A percentile compares a stretch with the other conserved stretches of the same genome.
phyloP scores from a whole-genome alignment of 2,797 vertebrate species.

The Bufotes viridis region DNA sequence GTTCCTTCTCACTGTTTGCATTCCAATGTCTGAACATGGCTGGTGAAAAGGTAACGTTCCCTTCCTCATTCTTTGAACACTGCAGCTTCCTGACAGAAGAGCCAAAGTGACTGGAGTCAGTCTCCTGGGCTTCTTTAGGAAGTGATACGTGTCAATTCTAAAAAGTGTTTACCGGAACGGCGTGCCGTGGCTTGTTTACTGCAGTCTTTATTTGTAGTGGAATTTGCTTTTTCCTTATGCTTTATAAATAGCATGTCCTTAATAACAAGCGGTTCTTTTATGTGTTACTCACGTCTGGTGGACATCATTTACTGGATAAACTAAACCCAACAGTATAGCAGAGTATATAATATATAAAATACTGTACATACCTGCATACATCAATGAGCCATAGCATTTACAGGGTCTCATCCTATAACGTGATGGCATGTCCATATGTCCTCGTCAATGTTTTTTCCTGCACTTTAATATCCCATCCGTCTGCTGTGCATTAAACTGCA shows the following conservation, averaged over 20 bases:
- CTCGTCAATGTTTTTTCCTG: no score
- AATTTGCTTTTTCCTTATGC: slow-evolving; percentile 40
- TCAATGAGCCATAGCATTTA: no score
- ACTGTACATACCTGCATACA: background rate
- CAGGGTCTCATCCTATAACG: no score
- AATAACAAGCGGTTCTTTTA: slow-evolving; percentile 7
- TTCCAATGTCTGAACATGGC: slow-evolving; percentile 12
- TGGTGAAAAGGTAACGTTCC: slow-evolving; percentile 30
- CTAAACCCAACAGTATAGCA: background rate
- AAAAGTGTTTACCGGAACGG: slow-evolving; percentile 54
- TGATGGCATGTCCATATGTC: no score
- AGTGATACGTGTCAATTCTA: slow-evolving; percentile 46
- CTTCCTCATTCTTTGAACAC: slow-evolving; percentile 50
- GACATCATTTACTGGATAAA: background rate
- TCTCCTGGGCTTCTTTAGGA: slow-evolving; percentile 54
- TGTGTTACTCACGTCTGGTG: background rate
- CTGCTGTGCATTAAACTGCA: no score
- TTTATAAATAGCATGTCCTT: slow-evolving; percentile 36
- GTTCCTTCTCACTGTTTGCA: slow-evolving; percentile 2
- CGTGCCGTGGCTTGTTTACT: slow-evolving; percentile 55
- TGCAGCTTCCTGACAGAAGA: slow-evolving; percentile 50
- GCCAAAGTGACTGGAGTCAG: slow-evolving; percentile 36
- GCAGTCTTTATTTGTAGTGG: slow-evolving; percentile 46
- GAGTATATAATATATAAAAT: background rate
- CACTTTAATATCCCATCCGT: no score